phyloP scores from a whole-genome alignment of 2,113 vertebrate genomes.

The Noctilio leporinus region DNA sequence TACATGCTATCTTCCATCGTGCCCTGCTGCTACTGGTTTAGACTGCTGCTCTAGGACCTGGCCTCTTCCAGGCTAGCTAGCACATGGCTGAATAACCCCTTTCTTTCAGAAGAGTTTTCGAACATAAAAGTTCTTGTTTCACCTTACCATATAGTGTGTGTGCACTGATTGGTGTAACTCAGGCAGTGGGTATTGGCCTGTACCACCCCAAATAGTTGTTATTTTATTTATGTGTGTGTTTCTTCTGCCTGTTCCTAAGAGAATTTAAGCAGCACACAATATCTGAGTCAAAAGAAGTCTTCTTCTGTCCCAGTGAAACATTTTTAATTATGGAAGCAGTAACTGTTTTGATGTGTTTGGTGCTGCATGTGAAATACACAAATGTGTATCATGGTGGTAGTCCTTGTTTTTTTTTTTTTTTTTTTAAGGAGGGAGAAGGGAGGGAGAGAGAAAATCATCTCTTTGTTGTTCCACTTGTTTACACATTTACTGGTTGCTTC shows the following conservation, averaged over 20 bases:
- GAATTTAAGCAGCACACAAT: not conserved
- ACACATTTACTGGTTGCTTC: too few relatives aligned
- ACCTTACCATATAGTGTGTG: not conserved
- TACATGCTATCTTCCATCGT: not conserved
- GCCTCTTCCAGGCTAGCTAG: not conserved
- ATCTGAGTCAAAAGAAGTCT: not conserved
- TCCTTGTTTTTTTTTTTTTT: too few relatives aligned
- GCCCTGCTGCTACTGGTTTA: not conserved
- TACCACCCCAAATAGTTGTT: not conserved
- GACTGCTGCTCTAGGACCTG: not conserved
- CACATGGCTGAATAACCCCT: not conserved
- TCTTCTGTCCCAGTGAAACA: not conserved
- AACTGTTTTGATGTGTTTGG: not conserved
- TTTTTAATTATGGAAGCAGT: not conserved
- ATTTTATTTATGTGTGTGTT: not conserved
- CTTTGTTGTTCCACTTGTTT: too few relatives aligned
- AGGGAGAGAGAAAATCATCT: too few relatives aligned
- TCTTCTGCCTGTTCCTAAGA: not conserved
- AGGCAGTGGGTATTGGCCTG: not conserved
- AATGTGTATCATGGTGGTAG: not conserved
- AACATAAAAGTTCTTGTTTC: not conserved
- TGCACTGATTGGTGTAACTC: not conserved
- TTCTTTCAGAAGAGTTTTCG: not conserved
- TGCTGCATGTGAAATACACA: not conserved
- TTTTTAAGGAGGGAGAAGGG: too few relatives aligned